Conservation (phyloP, 1,140 invertebrate species). For the Bilobella aurantiaca region DNA sequence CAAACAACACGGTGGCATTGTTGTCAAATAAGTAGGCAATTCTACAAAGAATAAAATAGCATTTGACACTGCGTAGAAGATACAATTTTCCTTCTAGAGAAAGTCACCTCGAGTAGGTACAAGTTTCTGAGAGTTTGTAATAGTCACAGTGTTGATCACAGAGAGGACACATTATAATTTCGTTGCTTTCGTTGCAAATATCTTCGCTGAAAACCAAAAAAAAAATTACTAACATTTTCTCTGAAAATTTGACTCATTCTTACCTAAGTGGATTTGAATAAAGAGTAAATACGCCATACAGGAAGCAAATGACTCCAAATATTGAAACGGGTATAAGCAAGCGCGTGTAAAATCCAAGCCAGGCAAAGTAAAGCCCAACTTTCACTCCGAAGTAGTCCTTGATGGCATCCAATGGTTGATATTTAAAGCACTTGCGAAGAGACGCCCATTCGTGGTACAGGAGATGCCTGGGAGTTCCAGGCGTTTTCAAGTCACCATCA, state of each 20-base stretch:
- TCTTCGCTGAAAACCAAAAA: conserved; percentile 63
- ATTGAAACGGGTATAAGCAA: conserved; percentile 49
- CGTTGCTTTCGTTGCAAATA: conserved; percentile 56
- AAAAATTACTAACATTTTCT: no score
- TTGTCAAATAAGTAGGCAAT: conserved; percentile 94
- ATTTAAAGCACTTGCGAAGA: conserved; percentile 43
- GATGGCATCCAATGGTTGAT: conserved; percentile 49
- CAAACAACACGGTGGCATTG: conserved; percentile 81
- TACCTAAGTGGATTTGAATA: conserved; percentile 61
- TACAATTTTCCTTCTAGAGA: no score
- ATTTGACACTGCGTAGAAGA: no score
- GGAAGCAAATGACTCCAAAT: conserved; percentile 47
- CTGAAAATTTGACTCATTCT: no score
- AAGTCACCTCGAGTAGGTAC: conserved; percentile 56
- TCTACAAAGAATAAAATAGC: no score
- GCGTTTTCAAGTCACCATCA: conserved; percentile 62
- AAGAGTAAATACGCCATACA: conserved; percentile 57
- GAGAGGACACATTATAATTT: conserved; percentile 68
- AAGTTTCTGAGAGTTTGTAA: conserved; percentile 78
- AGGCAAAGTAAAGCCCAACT: conserved; percentile 53
- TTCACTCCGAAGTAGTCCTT: conserved; percentile 52
- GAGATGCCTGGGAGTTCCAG: conserved; percentile 59
- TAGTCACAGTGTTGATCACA: conserved; percentile 77
- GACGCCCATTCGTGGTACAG: conserved; percentile 50
- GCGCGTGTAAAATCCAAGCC: conserved; percentile 53